Base-by-base conservation (phyloP, 2,888 invertebrate species). In the Pogonocherus hispidulus region DNA sequence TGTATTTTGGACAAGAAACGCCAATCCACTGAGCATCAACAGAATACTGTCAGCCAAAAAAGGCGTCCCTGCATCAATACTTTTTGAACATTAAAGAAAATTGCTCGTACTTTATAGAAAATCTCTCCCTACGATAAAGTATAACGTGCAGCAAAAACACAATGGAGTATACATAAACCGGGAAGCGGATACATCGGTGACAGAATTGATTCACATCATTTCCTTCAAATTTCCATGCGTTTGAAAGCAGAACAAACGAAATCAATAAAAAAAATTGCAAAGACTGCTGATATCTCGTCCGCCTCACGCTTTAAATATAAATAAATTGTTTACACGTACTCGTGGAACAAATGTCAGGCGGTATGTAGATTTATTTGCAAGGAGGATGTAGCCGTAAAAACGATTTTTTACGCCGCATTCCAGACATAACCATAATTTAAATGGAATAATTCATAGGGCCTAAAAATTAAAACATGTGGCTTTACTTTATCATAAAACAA, bases 191-290 rank as follows among this genome's bases (percentile, higher is more conserved):
- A 52, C 14, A 19, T 52, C 52, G 52, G 52, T 52, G 52, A 52
- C 52, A 52, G 52, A 52, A 52, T 52, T 52, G 32, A 52, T 52
- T 52, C 52, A 8, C 52, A 32, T 52, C 52, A 52, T 52, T 32
- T 52, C 27, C 52, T 52, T 9, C 18, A 27, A 52, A 52, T 52
- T 27, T 32, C 32, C 32, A 52, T 32, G 32, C 18, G 9, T 27
- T 32, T 52, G 18, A 52, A 32, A 18, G 32, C 32, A 14, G 27
- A 27, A 27, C 22, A 11, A 8, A 27, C 18, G 18, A 27, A 52
- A 18, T 22, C 11, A 9, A 32, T 4, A n/a, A 18, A 32, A 32
- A 11, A 22, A 52, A 27, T 52, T 32, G n/a, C 32, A 27, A 32
- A 32, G 32, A 41, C 3, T 27, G 5, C 41, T 16, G 16, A 32